phyloP scores from a whole-genome alignment of 2,113 vertebrate species.

The Marmota flaviventris region DNA sequence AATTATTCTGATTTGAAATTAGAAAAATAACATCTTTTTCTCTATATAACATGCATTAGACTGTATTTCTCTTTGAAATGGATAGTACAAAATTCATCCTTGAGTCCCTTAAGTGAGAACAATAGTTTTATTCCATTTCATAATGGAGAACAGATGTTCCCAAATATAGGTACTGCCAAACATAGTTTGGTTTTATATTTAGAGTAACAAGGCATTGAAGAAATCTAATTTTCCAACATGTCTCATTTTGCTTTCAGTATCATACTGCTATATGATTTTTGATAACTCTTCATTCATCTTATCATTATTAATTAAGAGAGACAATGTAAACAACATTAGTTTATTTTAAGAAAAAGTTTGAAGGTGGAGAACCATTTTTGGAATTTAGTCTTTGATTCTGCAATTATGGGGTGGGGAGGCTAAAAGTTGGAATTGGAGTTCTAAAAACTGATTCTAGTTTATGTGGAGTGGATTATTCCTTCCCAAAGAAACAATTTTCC shows the following conservation, averaged over 20 bases:
- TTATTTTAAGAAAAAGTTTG: slow-evolving; percentile 2
- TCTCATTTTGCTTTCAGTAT: slow-evolving; percentile 53
- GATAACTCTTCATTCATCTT: background rate
- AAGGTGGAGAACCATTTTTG: slow-evolving; percentile 44
- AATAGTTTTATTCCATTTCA: slow-evolving; percentile 72
- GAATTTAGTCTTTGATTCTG: background rate
- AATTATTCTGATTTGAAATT: slow-evolving; percentile 34
- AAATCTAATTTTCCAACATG: slow-evolving; percentile 61
- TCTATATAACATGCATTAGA: background rate
- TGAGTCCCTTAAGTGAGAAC: slow-evolving; percentile 49
- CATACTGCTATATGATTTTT: background rate
- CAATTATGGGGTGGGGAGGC: background rate
- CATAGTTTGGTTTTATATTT: slow-evolving; percentile 63
- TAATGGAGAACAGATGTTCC: slow-evolving; percentile 72
- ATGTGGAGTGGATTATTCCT: background rate
- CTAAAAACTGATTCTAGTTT: slow-evolving; percentile 43
- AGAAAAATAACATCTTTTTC: slow-evolving; percentile 29
- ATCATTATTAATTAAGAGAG: slow-evolving; percentile 28
- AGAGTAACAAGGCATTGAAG: slow-evolving; percentile 63
- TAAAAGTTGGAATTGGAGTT: background rate
- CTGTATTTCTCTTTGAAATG: slow-evolving; percentile 32
- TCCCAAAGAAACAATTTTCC: background rate
- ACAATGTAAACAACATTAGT: slow-evolving; percentile 19
- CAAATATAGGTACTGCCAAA: slow-evolving; percentile 65
- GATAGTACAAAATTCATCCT: slow-evolving; percentile 43